Base-by-base conservation (phyloP, 2,113 vertebrate species). In the Otus sunia region DNA sequence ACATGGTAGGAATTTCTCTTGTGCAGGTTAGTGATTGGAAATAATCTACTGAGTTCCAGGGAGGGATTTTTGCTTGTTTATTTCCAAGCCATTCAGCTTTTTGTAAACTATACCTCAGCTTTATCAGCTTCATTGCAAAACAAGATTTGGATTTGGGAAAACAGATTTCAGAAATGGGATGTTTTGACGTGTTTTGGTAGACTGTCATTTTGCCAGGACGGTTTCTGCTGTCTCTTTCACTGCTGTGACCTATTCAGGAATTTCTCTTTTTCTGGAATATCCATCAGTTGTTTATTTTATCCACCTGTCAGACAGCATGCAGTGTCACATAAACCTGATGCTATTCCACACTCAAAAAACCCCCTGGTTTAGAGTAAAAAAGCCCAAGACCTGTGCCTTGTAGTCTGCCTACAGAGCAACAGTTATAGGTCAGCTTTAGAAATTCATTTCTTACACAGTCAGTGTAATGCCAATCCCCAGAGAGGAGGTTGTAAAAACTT, bases 371-470 rank as follows among this genome's bases (percentile, higher is more conserved):
- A 9, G 43, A 71, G 68, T 53, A 21, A 43, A 84, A 80, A 88
- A 66, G 25, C 34, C 56, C 27, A 22, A 59, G 80, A 87, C 23
- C 30, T 73, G 34, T 82, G 75, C 39, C 43, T 56, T 43, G 47
- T 34, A 13, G 49, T 72, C 32, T 85, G 90, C 90, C 91, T 96
- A 76, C 91, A 96, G 95, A 97, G 96, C 95, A 94, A 21, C 92
- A 91, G 90, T 95, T 97, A 58, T 9, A 89, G 90, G 95, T 90
- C 94, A 97, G 84, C 52, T 64, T 92, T 83, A 62, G 89, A 94
- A 94, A 89, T 59, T 36, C 86, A 49, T 87, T 89, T 87, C 64
- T 68, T 39, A 21, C 30, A 12, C 56, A 41, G 80, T 7, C n/a
- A n/a, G 72, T 69, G 92, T 76, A 49, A 88, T 90, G 73, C 67